Conservation (phyloP, 53 echinoderm and acorn worm genomes). For the Astropecten irregularis region DNA sequence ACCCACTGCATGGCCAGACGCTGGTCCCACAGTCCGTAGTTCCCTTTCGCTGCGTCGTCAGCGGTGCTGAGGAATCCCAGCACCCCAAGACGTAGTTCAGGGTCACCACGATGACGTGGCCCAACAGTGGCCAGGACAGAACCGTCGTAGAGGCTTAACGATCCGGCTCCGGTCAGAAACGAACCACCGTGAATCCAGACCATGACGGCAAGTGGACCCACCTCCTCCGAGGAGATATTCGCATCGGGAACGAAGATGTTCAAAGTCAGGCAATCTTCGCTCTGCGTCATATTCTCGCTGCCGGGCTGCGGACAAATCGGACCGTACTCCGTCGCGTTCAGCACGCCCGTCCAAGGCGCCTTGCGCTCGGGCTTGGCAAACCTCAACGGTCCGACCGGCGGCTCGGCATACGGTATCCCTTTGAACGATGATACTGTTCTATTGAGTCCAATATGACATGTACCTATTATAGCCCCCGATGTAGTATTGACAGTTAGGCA, state of each 20-base stretch:
- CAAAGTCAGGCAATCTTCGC: constrained; percentile 68
- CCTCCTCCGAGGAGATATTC: neutral
- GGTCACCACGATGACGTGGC: constrained; percentile 67
- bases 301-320: constrained; percentile 47
- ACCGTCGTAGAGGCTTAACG: constrained; percentile 47
- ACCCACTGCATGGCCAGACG: constrained; percentile 67
- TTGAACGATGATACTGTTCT: neutral
- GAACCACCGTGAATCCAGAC: constrained; percentile 63
- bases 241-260: constrained; percentile 63
- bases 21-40: constrained; percentile 66
- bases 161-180: constrained; percentile 1
- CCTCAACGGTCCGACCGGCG: constrained; percentile 54
- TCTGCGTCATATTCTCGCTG: neutral
- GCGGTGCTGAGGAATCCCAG: constrained; percentile 67
- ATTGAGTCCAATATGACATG: neutral
- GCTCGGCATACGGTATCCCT: constrained; percentile 77
- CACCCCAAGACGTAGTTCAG: constrained; percentile 67
- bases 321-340: constrained; percentile 30
- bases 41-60: constrained; percentile 46
- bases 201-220: constrained; percentile 57
- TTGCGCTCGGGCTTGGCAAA: constrained; percentile 51
- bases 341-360: constrained; percentile 33
- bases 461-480: neutral
- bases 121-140: constrained; percentile 39
- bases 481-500: neutral